Evolutionary conservation across 2,888 invertebrate species (phyloP).

Genomic region (Parapristionchus giblindavisi): DNA sequence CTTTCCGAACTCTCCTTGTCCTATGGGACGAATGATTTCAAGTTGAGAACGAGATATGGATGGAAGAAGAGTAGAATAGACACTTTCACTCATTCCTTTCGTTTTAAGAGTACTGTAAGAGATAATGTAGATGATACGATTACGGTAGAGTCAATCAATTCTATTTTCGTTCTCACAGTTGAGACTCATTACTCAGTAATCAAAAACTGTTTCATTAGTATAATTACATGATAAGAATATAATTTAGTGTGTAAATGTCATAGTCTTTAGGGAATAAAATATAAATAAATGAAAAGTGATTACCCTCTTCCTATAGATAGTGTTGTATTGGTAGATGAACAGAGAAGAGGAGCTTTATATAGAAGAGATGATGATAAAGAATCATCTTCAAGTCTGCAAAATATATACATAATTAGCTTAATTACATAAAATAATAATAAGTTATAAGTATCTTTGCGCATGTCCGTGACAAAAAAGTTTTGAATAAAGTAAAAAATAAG

Average conservation of each 20-base stretch:
- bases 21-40: constrained; percentile 75
- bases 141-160: too few species aligned
- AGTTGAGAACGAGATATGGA: constrained; percentile 71
- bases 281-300: neutral
- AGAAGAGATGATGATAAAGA: neutral
- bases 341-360: constrained; percentile 15
- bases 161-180: too few species aligned
- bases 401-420: neutral
- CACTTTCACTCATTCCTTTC: too few species aligned
- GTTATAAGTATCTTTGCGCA: too few species aligned
- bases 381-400: neutral
- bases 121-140: too few species aligned
- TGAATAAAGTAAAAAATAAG: neutral
- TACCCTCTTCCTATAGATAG: constrained; percentile 24
- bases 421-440: too few species aligned
- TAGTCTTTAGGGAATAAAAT: too few species aligned
- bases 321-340: constrained; percentile 10
- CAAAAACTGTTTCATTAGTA: too few species aligned
- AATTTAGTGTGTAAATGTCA: too few species aligned
- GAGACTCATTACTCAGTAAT: too few species aligned
- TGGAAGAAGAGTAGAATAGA: constrained; percentile 53
- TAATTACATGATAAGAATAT: too few species aligned
- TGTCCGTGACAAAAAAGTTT: neutral
- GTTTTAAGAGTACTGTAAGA: too few species aligned
- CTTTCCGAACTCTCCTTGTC: constrained; percentile 61